A percentile compares a stretch with the other conserved stretches of the same genome.
These are phyloP conservation scores for Carcina quercana DNA, from an alignment of 2,888 invertebrate genomes.

Conservation along the genomic window DNA sequence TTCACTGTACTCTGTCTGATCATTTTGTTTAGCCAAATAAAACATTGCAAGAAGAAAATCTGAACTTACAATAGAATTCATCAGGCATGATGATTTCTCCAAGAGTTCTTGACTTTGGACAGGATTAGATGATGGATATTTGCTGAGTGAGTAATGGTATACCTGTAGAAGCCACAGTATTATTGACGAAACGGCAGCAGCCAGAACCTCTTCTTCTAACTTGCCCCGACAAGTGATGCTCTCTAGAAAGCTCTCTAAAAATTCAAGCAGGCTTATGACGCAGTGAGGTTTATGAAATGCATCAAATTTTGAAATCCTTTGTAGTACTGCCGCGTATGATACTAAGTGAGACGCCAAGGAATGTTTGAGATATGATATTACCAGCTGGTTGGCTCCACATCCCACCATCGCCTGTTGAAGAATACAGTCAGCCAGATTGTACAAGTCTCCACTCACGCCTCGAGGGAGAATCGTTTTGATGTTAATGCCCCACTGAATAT, in stretches of 20 bases:
- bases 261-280: conserved; percentile 88
- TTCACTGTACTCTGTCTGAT: conserved; percentile 77
- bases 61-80: conserved; percentile 80
- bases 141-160: conserved; percentile 69
- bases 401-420: conserved; percentile 95
- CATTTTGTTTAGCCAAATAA: conserved; percentile 87
- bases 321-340: conserved; percentile 91
- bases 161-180: conserved; percentile 89
- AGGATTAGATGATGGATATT: conserved; percentile 59
- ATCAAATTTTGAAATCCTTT: conserved; percentile 91
- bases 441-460: conserved; percentile 95
- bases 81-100: conserved; percentile 79
- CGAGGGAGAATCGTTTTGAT: conserved; percentile 93
- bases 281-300: conserved; percentile 92
- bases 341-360: conserved; percentile 93
- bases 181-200: conserved; percentile 86
- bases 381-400: conserved; percentile 92
- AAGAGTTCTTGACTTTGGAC: conserved; percentile 76
- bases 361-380: conserved; percentile 94
- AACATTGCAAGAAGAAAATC: conserved; percentile 88
- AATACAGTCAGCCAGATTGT: conserved; percentile 93
- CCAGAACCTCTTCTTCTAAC: conserved; percentile 90
- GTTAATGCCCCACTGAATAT: conserved; percentile 96
- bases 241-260: conserved; percentile 82
- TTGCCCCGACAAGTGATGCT: conserved; percentile 83